phyloP scores from a whole-genome alignment of 2,888 invertebrate species.

The Metellina segmentata region DNA sequence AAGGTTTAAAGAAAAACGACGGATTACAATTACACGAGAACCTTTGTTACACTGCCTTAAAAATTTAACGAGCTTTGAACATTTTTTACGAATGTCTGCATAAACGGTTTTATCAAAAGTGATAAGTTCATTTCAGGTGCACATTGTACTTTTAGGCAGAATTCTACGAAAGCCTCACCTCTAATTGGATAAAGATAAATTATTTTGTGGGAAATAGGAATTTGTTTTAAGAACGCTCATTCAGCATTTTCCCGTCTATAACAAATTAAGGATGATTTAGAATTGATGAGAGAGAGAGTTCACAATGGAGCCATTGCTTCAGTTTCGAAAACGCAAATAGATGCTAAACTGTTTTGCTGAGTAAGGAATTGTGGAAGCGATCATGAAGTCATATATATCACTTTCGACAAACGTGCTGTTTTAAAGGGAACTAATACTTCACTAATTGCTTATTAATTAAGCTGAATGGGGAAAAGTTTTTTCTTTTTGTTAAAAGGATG shows the following conservation, averaged over 20 bases:
- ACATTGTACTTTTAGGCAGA: neutral
- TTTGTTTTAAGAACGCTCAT: neutral
- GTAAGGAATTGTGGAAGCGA: neutral
- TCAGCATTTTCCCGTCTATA: neutral
- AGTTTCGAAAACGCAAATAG: neutral
- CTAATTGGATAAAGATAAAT: neutral
- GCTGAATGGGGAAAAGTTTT: neutral
- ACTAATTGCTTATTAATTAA: neutral
- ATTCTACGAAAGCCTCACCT: neutral
- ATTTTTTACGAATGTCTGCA: too few relatives aligned
- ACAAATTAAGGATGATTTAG: neutral
- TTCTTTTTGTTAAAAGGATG: too few relatives aligned
- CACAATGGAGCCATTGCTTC: neutral
- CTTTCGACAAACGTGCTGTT: neutral
- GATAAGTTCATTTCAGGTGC: too few relatives aligned
- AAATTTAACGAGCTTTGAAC: too few relatives aligned
- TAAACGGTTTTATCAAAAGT: too few relatives aligned
- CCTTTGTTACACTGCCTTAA: too few relatives aligned
- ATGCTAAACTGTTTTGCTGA: neutral
- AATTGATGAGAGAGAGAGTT: neutral
- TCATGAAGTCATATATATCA: neutral
- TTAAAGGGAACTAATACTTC: neutral
- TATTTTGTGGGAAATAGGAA: neutral
- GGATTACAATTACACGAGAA: too few relatives aligned
- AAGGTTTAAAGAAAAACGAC: too few relatives aligned